Base-by-base conservation (phyloP, 2,113 vertebrate species). In the Aegithalos caudatus region DNA sequence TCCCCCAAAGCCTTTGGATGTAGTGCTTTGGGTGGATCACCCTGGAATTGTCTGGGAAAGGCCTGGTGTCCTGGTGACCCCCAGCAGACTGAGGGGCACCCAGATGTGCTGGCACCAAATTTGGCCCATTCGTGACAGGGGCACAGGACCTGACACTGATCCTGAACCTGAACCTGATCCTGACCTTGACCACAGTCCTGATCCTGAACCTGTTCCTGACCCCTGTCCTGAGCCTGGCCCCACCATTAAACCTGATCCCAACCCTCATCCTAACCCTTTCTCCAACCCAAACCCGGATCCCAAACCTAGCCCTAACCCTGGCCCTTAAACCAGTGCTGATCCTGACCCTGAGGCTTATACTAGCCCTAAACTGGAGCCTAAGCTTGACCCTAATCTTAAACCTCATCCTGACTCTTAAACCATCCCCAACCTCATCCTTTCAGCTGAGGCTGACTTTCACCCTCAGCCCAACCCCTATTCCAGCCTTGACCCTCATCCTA, bases 61-160 rank as follows among this genome's bases (percentile, higher is more conserved):
- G 50, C 19, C 28, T 13, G 67, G 42, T 33, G 72, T 25, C 42
- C 67, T 9, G 25, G 18, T 9, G 29, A 42, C 9, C 12, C n/a
- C 29, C 11, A 4, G 42, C 42, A 62, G 29, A 81, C 42, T 0
- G 1, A 33, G 25, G 42, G 42, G 24, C 35, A 51, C 33, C 12
- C 37, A 3, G 40, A 3, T 35, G 35, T 42, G 60, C 73, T 64
- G 21, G 6, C 22, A 24, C 37, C 38, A 2, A 38, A n/a, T 0
- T 8, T 25, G 11, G 24, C 28, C 14, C 0, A 0, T 2, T 44
- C 0, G 0, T 2, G 60, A 38, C 8, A 9, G 14, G 66, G 66
- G 15, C 31, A 8, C 47, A 10, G 35, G 47, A 8, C 40, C 57
- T 44, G n/a, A 5, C 12, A 6, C 28, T 27, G 22, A 15, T 4